A percentile compares a stretch with the other conserved stretches of the same genome.
Evolutionary conservation across 2,797 vertebrate species (phyloP).

Genomic region (Phalloptychus januarius): DNA sequence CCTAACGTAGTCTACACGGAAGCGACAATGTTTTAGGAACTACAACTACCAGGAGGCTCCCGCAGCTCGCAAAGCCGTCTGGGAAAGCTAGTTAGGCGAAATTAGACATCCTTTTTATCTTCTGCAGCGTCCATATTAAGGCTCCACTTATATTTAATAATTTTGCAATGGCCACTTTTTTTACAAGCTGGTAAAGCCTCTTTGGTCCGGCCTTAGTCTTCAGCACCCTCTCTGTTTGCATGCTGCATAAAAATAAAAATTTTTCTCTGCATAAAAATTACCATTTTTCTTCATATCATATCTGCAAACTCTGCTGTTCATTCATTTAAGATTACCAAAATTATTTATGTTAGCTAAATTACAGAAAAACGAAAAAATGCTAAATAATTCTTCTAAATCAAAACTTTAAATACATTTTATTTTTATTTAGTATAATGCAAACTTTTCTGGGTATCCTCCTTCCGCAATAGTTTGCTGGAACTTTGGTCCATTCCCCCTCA

Average conservation of each 20-base stretch:
- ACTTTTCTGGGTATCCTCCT: background rate
- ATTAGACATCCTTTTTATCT: background rate
- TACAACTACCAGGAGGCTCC: constrained; percentile 65
- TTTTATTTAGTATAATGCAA: background rate
- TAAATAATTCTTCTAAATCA: background rate
- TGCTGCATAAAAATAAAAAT: background rate
- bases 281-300: too few species aligned
- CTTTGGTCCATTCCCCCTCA: background rate
- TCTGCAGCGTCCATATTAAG: background rate
- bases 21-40: constrained; percentile 60
- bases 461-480: background rate
- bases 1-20: constrained; percentile 69
- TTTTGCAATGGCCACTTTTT: background rate
- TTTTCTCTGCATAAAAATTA: background rate
- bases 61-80: constrained; percentile 26
- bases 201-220: background rate
- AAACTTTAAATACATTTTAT: background rate
- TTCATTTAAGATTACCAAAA: background rate
- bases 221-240: background rate
- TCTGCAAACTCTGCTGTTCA: background rate
- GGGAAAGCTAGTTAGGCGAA: constrained; percentile 50
- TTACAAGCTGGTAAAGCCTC: background rate
- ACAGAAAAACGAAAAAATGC: background rate
- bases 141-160: background rate
- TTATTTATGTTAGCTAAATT: background rate